Conservation (phyloP, 1,140 invertebrate genomes). For the Bombus confusus region DNA sequence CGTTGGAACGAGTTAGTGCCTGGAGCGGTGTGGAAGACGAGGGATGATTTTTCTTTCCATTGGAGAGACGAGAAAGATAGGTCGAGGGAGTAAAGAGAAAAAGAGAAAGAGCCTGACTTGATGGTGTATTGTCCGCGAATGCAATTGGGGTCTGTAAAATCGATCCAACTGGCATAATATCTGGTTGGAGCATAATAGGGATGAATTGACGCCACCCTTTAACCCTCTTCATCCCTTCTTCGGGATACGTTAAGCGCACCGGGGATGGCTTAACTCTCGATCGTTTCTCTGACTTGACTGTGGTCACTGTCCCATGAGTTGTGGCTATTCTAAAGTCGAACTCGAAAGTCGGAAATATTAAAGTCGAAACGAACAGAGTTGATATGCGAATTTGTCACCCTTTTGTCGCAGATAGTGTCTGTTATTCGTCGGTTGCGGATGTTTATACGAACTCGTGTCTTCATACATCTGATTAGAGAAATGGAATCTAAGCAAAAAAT, state of each 20-base stretch:
- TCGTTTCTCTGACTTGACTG: not conserved
- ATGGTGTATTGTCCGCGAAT: conserved; percentile 25
- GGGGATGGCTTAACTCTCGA: not conserved
- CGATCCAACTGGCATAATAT: conserved; percentile 21
- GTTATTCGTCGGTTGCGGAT: not conserved
- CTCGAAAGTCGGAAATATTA: not conserved
- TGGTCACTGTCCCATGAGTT: no score
- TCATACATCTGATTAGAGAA: not conserved
- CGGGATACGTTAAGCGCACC: no score
- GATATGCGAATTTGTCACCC: not conserved
- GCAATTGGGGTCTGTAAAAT: conserved; percentile 38
- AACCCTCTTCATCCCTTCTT: conserved; percentile 3
- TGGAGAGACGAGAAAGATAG: not conserved
- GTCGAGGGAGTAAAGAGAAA: no score
- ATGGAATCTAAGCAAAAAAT: not conserved
- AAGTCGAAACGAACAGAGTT: not conserved
- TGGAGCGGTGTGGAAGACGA: not conserved
- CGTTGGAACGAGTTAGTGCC: not conserved
- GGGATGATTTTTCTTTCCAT: not conserved
- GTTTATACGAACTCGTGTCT: not conserved
- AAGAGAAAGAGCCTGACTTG: not conserved
- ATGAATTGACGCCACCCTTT: not conserved
- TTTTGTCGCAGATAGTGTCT: no score
- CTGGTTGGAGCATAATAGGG: not conserved
- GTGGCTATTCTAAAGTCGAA: not conserved